Base-by-base conservation (phyloP, 2,113 vertebrate genomes). In the Ceyx margarethae region DNA sequence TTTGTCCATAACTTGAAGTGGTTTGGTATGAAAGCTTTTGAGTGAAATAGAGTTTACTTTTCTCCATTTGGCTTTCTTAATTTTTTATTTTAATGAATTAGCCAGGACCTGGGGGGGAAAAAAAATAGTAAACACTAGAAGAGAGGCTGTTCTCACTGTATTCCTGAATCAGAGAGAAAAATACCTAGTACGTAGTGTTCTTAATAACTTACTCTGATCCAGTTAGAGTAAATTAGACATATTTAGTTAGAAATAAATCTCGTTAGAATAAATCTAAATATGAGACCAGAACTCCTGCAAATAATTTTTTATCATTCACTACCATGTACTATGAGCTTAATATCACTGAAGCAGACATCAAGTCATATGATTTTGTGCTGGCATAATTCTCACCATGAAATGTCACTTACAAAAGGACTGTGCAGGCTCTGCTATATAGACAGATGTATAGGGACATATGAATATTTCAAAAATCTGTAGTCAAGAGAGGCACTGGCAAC, bases 401-500 rank as follows among this genome's bases (percentile, higher is more conserved):
- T 95, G 91, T 95, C 94, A 95, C 76, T 92, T 91, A 94, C 82
- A 95, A 95, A 97, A 95, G 90, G 91, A 82, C 95, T 81, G 35
- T 95, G 89, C 85, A 78, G 78, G 75, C 81, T 92, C 74, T 80
- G 72, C 91, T 93, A 50, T 94, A 96, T 92, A 94, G 92, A 91
- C 95, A 95, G 87, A 93, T 96, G 92, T 96, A 95, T 93, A 92
- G 93, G 91, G 93, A 87, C 93, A 95, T 95, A 96, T 96, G 95
- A 94, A 95, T 91, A 95, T 93, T 90, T 96, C 90, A 95, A 40
- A 95, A 96, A 94, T 97, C 95, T 96, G 93, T 90, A 96, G 92
- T 97, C 84, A 93, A 95, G 94, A 95, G 93, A 95, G 82, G 91
- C 81, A 96, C 91, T 95, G 95, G 95, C 95, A 96, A 95, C 90